phyloP scores from a whole-genome alignment of 2,797 vertebrate genomes.

The Neoniphon sammara region DNA sequence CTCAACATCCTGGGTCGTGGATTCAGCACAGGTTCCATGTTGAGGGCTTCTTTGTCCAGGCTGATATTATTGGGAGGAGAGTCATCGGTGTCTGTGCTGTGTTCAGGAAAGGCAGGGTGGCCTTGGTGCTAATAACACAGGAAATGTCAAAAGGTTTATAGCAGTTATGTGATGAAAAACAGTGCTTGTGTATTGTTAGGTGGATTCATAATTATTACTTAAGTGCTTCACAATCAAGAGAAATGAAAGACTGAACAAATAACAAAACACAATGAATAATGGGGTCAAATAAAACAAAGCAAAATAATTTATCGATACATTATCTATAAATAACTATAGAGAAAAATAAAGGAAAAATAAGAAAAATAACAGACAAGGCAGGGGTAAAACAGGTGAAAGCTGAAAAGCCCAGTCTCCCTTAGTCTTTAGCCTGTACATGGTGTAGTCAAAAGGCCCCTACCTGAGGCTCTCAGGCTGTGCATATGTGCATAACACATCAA shows the following conservation, averaged over 20 bases:
- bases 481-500: no score
- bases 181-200: not conserved
- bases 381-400: no score
- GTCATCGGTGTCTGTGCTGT: conserved; percentile 14
- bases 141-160: conserved; percentile 15
- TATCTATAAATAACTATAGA: no score
- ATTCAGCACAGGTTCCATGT: conserved; percentile 84
- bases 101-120: conserved; percentile 3
- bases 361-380: no score
- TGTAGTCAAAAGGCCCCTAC: no score
- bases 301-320: no score
- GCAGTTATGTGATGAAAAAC: not conserved
- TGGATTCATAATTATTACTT: not conserved
- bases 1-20: conserved; percentile 80
- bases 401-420: no score
- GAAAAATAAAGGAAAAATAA: no score
- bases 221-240: not conserved
- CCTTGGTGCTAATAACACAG: conserved; percentile 60
- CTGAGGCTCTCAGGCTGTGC: no score
- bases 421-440: no score
- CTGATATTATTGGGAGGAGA: conserved; percentile 40
- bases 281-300: no score
- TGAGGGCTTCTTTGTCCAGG: conserved; percentile 80
- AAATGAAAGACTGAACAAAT: not conserved
- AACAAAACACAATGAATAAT: no score